A percentile compares a stretch with the other conserved stretches of the same genome.
Evolutionary conservation across 2,797 vertebrate genomes (phyloP).

Genomic region (Caiman crocodilus): DNA sequence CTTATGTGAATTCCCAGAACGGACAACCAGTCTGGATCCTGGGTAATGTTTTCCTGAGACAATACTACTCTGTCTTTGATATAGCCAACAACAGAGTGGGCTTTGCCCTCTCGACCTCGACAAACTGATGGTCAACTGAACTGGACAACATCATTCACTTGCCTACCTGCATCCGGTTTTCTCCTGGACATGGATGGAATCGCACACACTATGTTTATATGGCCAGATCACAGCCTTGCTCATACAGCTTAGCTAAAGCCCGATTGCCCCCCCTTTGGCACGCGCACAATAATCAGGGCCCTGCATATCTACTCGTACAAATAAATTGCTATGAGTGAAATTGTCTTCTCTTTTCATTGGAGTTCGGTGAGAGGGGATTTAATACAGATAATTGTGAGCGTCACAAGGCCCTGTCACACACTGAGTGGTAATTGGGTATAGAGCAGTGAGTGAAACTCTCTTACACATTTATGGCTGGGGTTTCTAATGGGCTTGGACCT

Average conservation of each 20-base stretch:
- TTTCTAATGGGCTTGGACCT: not conserved
- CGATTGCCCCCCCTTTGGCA: not conserved
- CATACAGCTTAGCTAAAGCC: not conserved
- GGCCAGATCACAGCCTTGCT: not conserved
- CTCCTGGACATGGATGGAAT: not conserved
- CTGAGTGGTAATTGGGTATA: too few species aligned
- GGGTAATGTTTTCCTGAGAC: slow-evolving; percentile 83
- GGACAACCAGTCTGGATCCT: slow-evolving; percentile 84
- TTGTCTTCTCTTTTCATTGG: not conserved
- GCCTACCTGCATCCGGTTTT: not conserved
- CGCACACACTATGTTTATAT: too few species aligned
- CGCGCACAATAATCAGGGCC: accelerated
- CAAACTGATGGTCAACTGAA: not conserved
- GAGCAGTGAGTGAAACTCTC: not conserved
- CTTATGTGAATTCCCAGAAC: slow-evolving; percentile 76
- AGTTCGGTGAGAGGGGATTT: not conserved
- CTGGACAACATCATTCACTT: not conserved
- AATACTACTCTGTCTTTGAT: slow-evolving; percentile 83
- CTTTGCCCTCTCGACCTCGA: slow-evolving; percentile 22
- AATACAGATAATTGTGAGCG: not conserved
- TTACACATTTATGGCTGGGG: too few species aligned
- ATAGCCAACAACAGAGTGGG: slow-evolving; percentile 77
- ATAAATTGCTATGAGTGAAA: not conserved
- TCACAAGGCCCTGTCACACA: not conserved
- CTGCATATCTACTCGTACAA: not conserved